phyloP scores from a whole-genome alignment of 2,888 invertebrate species.

The Napeogenes sylphis region DNA sequence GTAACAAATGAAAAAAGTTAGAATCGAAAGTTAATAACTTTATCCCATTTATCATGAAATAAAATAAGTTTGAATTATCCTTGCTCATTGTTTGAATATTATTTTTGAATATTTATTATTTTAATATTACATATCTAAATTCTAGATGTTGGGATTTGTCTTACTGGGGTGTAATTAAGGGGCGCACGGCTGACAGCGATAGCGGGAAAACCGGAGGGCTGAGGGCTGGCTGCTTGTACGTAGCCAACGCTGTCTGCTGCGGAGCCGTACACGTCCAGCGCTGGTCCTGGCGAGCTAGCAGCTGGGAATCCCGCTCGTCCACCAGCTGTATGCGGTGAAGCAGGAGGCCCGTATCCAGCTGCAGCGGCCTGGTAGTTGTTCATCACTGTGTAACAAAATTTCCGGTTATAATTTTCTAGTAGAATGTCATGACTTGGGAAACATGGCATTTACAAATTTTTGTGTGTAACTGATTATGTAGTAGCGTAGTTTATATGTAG shows the following conservation, averaged over 20 bases:
- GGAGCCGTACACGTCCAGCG: slow-evolving; percentile 95
- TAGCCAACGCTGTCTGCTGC: slow-evolving; percentile 94
- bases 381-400: slow-evolving; percentile 82
- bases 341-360: slow-evolving; percentile 88
- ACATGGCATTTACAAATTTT: neutral
- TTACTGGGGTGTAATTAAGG: slow-evolving; percentile 95
- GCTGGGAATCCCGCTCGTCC: slow-evolving; percentile 90
- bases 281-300: slow-evolving; percentile 94
- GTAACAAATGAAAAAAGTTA: slow-evolving; percentile 77
- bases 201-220: slow-evolving; percentile 96
- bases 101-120: slow-evolving; percentile 5
- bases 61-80: slow-evolving; percentile 33
- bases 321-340: slow-evolving; percentile 87
- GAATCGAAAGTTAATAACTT: slow-evolving; percentile 73
- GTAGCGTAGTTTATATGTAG: neutral
- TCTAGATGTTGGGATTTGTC: slow-evolving; percentile 42
- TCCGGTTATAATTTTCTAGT: neutral
- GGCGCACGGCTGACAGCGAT: slow-evolving; percentile 96
- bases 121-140: slow-evolving; percentile 3
- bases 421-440: neutral
- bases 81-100: slow-evolving; percentile 8
- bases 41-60: slow-evolving; percentile 74
- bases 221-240: slow-evolving; percentile 98
- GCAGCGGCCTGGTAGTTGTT: slow-evolving; percentile 95
- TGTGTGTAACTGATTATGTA: neutral